These are phyloP conservation scores for Dexiosoma caninum DNA, from an alignment of 2,888 invertebrate species.

Conservation along the genomic window DNA sequence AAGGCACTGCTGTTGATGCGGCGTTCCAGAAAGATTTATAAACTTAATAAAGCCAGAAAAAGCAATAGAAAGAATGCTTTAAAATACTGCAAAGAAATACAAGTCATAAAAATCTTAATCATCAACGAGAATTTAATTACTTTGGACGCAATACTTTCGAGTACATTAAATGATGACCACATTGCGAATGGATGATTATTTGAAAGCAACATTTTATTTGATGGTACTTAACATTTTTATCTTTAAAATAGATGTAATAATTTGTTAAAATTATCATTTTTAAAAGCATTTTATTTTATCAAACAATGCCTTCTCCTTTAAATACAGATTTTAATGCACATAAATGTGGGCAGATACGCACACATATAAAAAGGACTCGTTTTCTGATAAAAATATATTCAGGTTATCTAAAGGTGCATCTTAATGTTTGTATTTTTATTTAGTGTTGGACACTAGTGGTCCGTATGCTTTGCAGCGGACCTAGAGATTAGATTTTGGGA, in stretches of 20 bases:
- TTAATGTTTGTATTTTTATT: too few species aligned
- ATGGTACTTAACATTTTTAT: conserved; percentile 8
- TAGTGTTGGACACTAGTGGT: too few species aligned
- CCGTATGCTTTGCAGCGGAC: too few species aligned
- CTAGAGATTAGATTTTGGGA: too few species aligned
- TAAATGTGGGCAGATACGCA: too few species aligned
- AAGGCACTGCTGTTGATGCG: neutral
- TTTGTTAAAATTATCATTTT: neutral
- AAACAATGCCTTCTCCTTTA: too few species aligned
- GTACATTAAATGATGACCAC: conserved; percentile 10
- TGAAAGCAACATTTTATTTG: neutral
- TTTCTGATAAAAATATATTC: too few species aligned
- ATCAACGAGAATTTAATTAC: conserved; percentile 22
- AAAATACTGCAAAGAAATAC: neutral
- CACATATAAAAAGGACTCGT: too few species aligned
- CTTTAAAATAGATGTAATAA: neutral
- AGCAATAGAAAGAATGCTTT: neutral
- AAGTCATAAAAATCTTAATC: conserved; percentile 21
- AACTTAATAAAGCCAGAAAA: neutral
- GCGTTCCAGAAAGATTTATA: neutral
- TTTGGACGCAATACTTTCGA: neutral
- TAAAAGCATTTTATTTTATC: neutral
- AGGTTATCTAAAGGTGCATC: too few species aligned
- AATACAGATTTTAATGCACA: too few species aligned
- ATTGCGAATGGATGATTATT: neutral